phyloP scores from a whole-genome alignment of 2,888 invertebrate genomes.

The Poecilobothrus nobilitatus region DNA sequence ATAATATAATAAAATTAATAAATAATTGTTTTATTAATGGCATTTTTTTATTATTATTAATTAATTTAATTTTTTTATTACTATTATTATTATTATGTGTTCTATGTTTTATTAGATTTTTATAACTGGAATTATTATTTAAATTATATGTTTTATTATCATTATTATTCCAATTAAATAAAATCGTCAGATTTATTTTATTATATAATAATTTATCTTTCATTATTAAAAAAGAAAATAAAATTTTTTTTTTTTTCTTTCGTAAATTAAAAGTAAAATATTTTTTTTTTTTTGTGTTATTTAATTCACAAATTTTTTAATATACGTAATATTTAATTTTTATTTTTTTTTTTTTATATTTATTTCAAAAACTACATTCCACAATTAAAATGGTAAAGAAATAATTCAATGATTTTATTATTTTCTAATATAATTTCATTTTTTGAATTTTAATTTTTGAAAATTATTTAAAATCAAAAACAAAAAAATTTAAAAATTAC shows the following conservation, averaged over 20 bases:
- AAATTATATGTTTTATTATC: neutral
- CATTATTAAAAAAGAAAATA: neutral
- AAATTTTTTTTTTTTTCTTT: neutral
- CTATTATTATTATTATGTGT: slow-evolving; percentile 7
- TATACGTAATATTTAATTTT: too few relatives aligned
- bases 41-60: neutral
- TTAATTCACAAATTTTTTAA: too few relatives aligned
- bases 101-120: neutral
- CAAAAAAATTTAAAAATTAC: too few relatives aligned
- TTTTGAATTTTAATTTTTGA: too few relatives aligned
- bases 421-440: too few relatives aligned
- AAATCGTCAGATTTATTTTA: slow-evolving; percentile 4
- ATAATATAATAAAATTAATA: slow-evolving; percentile 25
- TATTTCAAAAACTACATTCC: too few relatives aligned
- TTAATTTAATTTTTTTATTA: slow-evolving; percentile 17
- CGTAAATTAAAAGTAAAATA: too few relatives aligned
- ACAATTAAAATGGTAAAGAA: too few relatives aligned
- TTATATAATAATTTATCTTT: neutral
- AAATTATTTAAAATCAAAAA: too few relatives aligned
- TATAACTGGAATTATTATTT: neutral
- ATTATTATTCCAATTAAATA: neutral
- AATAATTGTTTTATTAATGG: slow-evolving; percentile 25
- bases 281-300: too few relatives aligned
- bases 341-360: too few relatives aligned
- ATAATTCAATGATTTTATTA: too few relatives aligned